Percentiles rank a stretch among this genome's conserved stretches.
These are phyloP conservation scores for Muscicapa comitata DNA, from an alignment of 2,797 vertebrate genomes.

Conservation along the genomic window DNA sequence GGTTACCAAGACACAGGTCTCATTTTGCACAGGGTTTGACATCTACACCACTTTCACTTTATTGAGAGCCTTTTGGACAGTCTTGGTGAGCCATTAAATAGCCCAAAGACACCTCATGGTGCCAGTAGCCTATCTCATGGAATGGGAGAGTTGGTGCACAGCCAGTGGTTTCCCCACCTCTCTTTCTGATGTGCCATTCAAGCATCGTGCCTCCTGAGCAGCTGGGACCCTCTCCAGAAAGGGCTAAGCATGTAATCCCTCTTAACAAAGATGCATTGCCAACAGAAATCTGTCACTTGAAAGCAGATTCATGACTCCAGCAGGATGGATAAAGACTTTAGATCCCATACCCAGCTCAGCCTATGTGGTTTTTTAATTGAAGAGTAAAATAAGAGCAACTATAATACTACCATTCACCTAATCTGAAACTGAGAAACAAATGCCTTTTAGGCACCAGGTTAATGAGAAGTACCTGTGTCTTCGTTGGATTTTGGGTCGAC, in stretches of 20 bases:
- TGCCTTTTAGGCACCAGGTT: not conserved
- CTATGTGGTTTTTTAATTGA: not conserved
- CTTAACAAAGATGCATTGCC: not conserved
- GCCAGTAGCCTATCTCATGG: not conserved
- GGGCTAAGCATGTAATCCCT: not conserved
- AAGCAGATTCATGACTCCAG: not conserved
- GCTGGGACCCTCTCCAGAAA: not conserved
- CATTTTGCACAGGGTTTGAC: not conserved
- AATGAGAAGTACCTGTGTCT: constrained; percentile 77
- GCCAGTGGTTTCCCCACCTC: not conserved
- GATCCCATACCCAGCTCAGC: not conserved
- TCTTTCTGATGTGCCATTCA: not conserved
- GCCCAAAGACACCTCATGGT: not conserved
- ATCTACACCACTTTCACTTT: not conserved
- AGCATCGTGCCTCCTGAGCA: not conserved
- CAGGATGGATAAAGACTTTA: not conserved
- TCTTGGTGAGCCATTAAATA: not conserved
- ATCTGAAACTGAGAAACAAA: not conserved
- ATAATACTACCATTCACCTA: not conserved
- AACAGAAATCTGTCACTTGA: not conserved
- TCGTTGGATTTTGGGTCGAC: constrained; percentile 85
- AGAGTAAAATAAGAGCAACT: not conserved
- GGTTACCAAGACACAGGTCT: not conserved
- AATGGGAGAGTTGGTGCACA: not conserved
- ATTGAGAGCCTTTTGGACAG: not conserved